Evolutionary conservation across 2,113 vertebrate species (phyloP).

Genomic region (Leucosticte australis): DNA sequence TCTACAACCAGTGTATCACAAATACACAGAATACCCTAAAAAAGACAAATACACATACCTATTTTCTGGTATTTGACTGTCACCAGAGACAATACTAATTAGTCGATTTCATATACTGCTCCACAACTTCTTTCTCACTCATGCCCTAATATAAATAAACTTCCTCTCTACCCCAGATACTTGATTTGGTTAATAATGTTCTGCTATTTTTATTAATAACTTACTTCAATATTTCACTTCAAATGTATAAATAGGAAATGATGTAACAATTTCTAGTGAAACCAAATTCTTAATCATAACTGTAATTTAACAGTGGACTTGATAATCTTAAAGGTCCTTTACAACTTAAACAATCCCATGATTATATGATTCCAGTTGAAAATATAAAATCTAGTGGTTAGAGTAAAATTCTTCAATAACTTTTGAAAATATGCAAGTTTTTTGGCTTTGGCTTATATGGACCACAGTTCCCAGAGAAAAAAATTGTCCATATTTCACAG

Average conservation of each 20-base stretch:
- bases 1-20: neutral
- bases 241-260: neutral
- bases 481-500: neutral
- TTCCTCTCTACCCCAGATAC: neutral
- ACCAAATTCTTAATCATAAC: neutral
- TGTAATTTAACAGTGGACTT: neutral
- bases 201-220: neutral
- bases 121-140: neutral
- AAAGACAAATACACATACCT: neutral
- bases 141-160: fast-evolving
- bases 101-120: neutral
- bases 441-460: neutral
- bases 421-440: neutral
- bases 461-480: neutral
- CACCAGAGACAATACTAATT: neutral
- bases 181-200: neutral
- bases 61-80: neutral
- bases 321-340: neutral
- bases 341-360: neutral
- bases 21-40: neutral
- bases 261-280: neutral
- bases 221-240: neutral
- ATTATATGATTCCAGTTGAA: neutral
- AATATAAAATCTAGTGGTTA: neutral
- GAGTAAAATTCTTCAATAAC: neutral